Evolutionary conservation across 2,888 invertebrate species (phyloP), one percentile per base, ranked within the genome.

Genomic region (Didymodactylos carnosus): DNA sequence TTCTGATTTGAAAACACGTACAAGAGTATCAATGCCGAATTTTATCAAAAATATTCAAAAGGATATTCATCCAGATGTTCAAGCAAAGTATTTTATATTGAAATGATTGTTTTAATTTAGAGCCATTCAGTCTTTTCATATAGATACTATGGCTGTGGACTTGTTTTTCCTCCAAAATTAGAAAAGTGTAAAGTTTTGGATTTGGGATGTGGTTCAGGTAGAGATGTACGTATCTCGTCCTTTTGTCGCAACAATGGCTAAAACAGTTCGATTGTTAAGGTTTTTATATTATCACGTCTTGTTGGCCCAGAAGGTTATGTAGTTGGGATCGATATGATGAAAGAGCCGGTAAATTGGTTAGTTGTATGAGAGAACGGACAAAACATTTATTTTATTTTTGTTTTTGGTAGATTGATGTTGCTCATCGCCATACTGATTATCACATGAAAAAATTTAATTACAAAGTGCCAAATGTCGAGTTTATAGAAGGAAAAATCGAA

Each of bases 131-230:
- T 62, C 53, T 8, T 25, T 39, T 29, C 27, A 39, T 71, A 16
- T 76, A 81, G 81, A 73, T 80, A 80, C 75, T 81, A 80, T 77
- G 81, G 81, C 10, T 81, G 81, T 78, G 81, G 81, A 1, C 76
- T 79, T 19, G 79, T 80, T 13, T 78, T 80, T 25, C 80, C 81
- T 29, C 78, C 79, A 69, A 78, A 78, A 25, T 75, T 81, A 25
- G 78, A 79, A 49, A 79, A 78, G 19, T 77, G 76, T 70, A 76
- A 76, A 29, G 77, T 81, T 39, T 77, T 81, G 39, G 81, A 81
- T 75, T 77, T 81, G 41, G 81, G 81, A 8, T 78, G 80, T 77
- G 81, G 81, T 7, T 78, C 79, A 73, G 81, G 81, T 14, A 77
- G 78, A 25, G 81, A 81, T 75, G 80, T n/a, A n/a, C n/a, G n/a